Conservation (phyloP, 2,797 vertebrate genomes). For the Nyctibius grandis region DNA sequence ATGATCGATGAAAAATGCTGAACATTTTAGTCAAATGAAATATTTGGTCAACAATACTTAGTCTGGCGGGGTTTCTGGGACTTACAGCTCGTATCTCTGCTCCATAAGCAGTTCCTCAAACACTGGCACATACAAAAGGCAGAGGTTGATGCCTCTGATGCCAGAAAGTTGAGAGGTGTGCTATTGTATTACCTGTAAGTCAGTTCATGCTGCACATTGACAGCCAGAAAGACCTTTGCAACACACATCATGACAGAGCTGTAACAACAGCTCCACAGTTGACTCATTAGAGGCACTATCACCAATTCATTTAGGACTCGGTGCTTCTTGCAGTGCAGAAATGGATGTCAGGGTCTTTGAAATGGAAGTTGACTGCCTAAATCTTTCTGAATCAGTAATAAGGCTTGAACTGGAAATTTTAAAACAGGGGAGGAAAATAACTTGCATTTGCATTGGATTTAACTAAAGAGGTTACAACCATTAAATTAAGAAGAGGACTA, state of each 20-base stretch:
- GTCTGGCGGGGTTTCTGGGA: not conserved
- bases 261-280: not conserved
- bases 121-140: not conserved
- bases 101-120: not conserved
- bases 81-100: rapidly evolving
- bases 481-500: not conserved
- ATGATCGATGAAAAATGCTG: not conserved
- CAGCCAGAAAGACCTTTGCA: not conserved
- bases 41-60: not conserved
- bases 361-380: not conserved
- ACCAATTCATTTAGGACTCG: not conserved
- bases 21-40: not conserved
- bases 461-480: not conserved
- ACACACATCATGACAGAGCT: not conserved
- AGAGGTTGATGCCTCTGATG: not conserved
- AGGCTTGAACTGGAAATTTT: not conserved
- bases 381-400: not conserved
- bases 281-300: not conserved
- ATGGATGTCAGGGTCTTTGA: not conserved
- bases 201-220: not conserved
- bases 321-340: not conserved
- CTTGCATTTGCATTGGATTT: not conserved
- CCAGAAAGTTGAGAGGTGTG: not conserved
- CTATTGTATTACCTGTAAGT: not conserved
- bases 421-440: not conserved